Conservation (phyloP, 2,113 vertebrate genomes). For the Salvelinus sp. region DNA sequence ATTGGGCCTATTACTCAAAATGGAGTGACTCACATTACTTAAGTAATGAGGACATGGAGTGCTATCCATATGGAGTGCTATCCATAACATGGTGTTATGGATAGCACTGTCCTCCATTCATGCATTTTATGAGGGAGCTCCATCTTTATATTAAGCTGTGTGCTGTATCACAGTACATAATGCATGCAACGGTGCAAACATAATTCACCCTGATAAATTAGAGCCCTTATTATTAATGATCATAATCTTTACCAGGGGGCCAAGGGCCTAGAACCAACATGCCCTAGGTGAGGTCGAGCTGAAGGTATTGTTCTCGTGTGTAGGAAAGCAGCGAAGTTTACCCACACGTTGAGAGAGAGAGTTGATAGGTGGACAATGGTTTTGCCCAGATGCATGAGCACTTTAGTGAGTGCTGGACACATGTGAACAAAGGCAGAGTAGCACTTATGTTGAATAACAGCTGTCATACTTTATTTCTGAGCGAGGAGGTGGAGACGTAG, state of each 20-base stretch:
- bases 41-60: background rate
- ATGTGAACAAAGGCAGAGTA: slow-evolving; percentile 30
- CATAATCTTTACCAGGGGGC: slow-evolving; percentile 17
- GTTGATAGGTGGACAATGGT: slow-evolving; percentile 17
- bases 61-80: too few species aligned
- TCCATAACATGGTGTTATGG: background rate
- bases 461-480: background rate
- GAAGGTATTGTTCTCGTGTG: slow-evolving; percentile 29
- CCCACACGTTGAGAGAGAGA: slow-evolving; percentile 22
- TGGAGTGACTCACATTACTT: slow-evolving; percentile 7
- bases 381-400: slow-evolving; percentile 21
- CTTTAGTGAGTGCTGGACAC: slow-evolving; percentile 6
- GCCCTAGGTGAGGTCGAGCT: slow-evolving; percentile 30
- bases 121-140: slow-evolving; percentile 31
- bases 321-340: slow-evolving; percentile 11
- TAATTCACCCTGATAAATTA: slow-evolving; percentile 30
- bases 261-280: slow-evolving; percentile 8
- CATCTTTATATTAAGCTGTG: slow-evolving; percentile 17
- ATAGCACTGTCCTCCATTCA: slow-evolving; percentile 15
- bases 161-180: slow-evolving; percentile 8
- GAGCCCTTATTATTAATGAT: slow-evolving; percentile 4
- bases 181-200: slow-evolving; percentile 36
- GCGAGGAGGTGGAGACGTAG: background rate
- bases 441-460: slow-evolving; percentile 15
- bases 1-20: background rate